phyloP scores from a whole-genome alignment of 2,888 invertebrate species.

The Escarpia spicata region DNA sequence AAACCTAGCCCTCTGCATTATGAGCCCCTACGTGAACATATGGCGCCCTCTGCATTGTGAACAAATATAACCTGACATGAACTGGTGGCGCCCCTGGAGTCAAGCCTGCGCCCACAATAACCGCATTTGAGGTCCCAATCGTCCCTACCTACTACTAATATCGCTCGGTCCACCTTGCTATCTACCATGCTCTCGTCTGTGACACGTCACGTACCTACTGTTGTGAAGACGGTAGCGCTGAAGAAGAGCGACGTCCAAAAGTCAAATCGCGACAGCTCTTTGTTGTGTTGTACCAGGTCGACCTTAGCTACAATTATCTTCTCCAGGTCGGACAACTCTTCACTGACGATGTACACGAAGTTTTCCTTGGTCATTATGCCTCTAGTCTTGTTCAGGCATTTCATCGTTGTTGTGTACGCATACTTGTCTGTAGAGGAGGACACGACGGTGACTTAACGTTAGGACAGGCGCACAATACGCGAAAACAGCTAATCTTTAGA shows the following conservation, averaged over 20 bases:
- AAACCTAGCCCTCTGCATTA: too few species aligned
- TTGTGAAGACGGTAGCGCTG: constrained; percentile 67
- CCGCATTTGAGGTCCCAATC: too few species aligned
- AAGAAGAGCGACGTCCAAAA: constrained; percentile 66
- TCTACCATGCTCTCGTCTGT: neutral
- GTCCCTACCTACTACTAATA: too few species aligned
- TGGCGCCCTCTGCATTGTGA: too few species aligned
- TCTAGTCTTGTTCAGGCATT: neutral
- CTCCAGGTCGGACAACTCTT: constrained; percentile 75
- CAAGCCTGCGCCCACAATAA: too few species aligned
- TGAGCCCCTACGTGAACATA: too few species aligned
- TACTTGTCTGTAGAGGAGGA: neutral
- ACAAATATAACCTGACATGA: too few species aligned
- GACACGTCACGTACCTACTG: constrained; percentile 68
- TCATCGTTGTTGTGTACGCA: neutral
- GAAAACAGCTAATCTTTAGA: too few species aligned
- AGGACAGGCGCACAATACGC: too few species aligned
- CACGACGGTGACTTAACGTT: neutral
- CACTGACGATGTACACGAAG: constrained; percentile 84
- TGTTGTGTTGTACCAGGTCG: neutral
- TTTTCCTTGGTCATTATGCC: neutral
- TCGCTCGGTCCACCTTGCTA: too few species aligned
- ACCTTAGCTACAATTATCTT: constrained; percentile 55
- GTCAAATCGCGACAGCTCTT: constrained; percentile 50
- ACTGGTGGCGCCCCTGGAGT: too few species aligned